Conservation (phyloP, 1,140 invertebrate species). For the Antheraea mylitta region DNA sequence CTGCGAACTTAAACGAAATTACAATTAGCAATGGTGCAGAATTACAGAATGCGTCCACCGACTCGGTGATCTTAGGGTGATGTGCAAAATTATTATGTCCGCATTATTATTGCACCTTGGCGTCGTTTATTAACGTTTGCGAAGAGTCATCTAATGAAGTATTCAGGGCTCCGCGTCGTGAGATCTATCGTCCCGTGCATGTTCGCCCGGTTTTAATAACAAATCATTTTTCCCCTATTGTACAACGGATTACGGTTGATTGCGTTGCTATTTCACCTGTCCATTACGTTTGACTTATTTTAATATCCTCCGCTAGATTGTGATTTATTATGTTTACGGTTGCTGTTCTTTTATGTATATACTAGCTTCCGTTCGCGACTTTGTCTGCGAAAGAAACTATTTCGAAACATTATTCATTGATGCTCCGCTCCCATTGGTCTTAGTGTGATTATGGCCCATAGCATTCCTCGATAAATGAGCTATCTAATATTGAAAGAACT, state of each 20-base stretch:
- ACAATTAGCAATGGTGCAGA: conserved; percentile 10
- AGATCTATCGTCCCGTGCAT: conserved; percentile 28
- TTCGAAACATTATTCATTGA: no score
- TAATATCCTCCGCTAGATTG: conserved; percentile 24
- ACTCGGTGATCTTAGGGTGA: conserved; percentile 10
- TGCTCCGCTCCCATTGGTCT: no score
- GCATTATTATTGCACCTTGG: conserved; percentile 36
- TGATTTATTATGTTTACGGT: conserved; percentile 28
- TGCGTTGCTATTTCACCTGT: conserved; percentile 36
- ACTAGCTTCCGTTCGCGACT: not conserved
- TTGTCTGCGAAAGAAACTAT: no score
- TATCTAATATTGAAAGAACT: no score
- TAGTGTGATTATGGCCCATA: no score
- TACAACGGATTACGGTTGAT: conserved; percentile 46
- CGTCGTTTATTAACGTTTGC: conserved; percentile 51
- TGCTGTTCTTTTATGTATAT: conserved; percentile 7
- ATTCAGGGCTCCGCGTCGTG: conserved; percentile 52
- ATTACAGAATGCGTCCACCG: not conserved
- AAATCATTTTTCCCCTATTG: conserved; percentile 44
- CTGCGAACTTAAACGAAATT: not conserved
- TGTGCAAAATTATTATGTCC: conserved; percentile 35
- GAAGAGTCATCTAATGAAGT: conserved; percentile 71
- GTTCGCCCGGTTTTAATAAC: conserved; percentile 41
- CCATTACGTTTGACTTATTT: conserved; percentile 27
- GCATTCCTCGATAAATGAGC: no score